Evolutionary conservation across 2,888 invertebrate species (phyloP).

Genomic region (Catocala sponsa): DNA sequence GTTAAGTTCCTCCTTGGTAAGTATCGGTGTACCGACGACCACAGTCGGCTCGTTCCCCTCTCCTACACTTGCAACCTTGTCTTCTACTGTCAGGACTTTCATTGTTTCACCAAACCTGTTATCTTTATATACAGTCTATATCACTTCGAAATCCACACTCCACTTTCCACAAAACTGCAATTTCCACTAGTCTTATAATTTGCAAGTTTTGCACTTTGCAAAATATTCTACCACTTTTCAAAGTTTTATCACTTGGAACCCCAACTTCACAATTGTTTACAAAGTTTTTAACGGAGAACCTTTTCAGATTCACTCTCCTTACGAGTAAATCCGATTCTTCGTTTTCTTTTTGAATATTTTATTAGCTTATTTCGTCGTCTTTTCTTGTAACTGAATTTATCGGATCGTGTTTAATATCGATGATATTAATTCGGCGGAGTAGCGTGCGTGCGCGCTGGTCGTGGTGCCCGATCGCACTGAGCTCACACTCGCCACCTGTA

Average conservation of each 20-base stretch:
- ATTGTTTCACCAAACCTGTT: slow-evolving; percentile 55
- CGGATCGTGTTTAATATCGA: slow-evolving; percentile 72
- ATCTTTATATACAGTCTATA: slow-evolving; percentile 14
- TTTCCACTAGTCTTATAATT: not conserved
- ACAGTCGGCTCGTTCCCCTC: slow-evolving; percentile 76
- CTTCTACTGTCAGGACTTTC: slow-evolving; percentile 80
- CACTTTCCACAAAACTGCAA: slow-evolving; percentile 35
- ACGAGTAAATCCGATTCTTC: not conserved
- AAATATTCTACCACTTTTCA: slow-evolving; percentile 3
- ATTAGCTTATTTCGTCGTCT: not conserved
- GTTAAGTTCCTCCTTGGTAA: slow-evolving; percentile 80
- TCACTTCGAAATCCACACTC: slow-evolving; percentile 45
- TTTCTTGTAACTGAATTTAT: slow-evolving; percentile 14
- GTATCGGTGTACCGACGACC: slow-evolving; percentile 64
- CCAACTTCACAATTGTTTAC: slow-evolving; percentile 1
- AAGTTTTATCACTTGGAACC: slow-evolving; percentile 3
- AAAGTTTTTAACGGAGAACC: not conserved
- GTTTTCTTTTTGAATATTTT: not conserved
- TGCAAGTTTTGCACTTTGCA: slow-evolving; percentile 7
- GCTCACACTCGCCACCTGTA: slow-evolving; percentile 58
- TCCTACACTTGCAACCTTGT: slow-evolving; percentile 76
- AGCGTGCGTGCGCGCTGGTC: slow-evolving; percentile 57
- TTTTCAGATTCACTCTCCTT: not conserved
- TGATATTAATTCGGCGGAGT: slow-evolving; percentile 35
- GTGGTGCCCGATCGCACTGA: slow-evolving; percentile 55